Percentiles rank a stretch among this genome's conserved stretches.
These are phyloP conservation scores for Drosophila littoralis DNA, from an alignment of 1,140 invertebrate genomes.

Conservation along the genomic window DNA sequence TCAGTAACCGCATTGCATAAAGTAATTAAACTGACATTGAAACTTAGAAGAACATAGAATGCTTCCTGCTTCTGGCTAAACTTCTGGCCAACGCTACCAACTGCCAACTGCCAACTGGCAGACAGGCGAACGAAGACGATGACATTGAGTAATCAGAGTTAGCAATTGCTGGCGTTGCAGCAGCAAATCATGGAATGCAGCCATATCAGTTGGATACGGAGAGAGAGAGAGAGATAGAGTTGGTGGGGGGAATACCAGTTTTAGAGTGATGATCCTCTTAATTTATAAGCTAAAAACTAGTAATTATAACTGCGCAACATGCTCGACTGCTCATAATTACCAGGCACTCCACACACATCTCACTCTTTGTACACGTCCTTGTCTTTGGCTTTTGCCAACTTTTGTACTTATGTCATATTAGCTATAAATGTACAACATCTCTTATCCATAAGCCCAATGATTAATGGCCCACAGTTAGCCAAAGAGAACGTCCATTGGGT, in stretches of 20 bases:
- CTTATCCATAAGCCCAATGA: slow-evolving; percentile 64
- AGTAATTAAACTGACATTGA: slow-evolving; percentile 82
- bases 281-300: slow-evolving; percentile 83
- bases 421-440: slow-evolving; percentile 76
- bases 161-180: slow-evolving; percentile 63
- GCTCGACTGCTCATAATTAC: slow-evolving; percentile 74
- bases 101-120: slow-evolving; percentile 48
- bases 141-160: slow-evolving; percentile 81
- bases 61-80: slow-evolving; percentile 78
- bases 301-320: slow-evolving; percentile 76
- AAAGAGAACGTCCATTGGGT: slow-evolving; percentile 22
- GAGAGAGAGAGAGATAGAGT: slow-evolving; percentile 9
- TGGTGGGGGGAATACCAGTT: slow-evolving; percentile 61
- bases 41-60: slow-evolving; percentile 81
- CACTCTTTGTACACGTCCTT: slow-evolving; percentile 45
- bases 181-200: slow-evolving; percentile 70
- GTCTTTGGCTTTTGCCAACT: slow-evolving; percentile 75
- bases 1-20: slow-evolving; percentile 71
- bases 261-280: slow-evolving; percentile 81
- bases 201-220: slow-evolving; percentile 61
- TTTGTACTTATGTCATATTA: slow-evolving; percentile 83
- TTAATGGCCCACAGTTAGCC: slow-evolving; percentile 66
- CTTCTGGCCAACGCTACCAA: slow-evolving; percentile 37
- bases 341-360: slow-evolving; percentile 36
- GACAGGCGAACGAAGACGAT: slow-evolving; percentile 72